Evolutionary conservation across 2,888 invertebrate species (phyloP).

Genomic region (Lottia gigantea): DNA sequence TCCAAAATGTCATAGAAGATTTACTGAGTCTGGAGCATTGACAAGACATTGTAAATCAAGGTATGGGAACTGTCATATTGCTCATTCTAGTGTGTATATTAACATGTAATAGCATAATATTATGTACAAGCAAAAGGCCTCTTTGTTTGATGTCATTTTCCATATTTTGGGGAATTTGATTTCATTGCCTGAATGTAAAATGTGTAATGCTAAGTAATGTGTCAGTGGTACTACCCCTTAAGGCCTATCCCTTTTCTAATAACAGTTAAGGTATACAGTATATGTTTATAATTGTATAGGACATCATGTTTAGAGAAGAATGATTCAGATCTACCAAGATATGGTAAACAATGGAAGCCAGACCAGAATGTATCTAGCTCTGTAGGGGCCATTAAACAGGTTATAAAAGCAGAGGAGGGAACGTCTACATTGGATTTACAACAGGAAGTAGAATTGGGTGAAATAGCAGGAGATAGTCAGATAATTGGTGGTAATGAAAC

Average conservation of each 20-base stretch:
- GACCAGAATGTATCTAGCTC: constrained; percentile 40
- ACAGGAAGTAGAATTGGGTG: constrained; percentile 6
- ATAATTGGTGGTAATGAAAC: background rate
- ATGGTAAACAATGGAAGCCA: constrained; percentile 55
- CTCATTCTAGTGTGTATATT: too few species aligned
- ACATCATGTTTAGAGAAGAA: constrained; percentile 55
- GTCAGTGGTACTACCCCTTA: too few species aligned
- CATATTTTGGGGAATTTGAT: too few species aligned
- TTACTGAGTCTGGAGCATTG: constrained; percentile 63
- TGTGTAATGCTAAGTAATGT: too few species aligned
- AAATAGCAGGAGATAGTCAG: constrained; percentile 3
- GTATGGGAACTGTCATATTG: constrained; percentile 31
- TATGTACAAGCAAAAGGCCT: too few species aligned
- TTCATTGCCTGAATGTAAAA: too few species aligned
- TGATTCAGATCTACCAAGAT: constrained; percentile 61
- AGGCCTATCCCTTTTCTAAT: too few species aligned
- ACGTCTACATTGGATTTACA: constrained; percentile 19
- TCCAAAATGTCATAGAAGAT: constrained; percentile 55
- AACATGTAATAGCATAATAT: too few species aligned
- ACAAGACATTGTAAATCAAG: constrained; percentile 61
- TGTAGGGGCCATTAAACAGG: constrained; percentile 4
- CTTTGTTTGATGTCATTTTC: too few species aligned
- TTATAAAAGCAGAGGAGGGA: constrained; percentile 12
- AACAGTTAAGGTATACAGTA: too few species aligned
- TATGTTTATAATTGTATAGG: constrained; percentile 31